Conservation (phyloP, 35 echinoderm and acorn worm species). For the Acanthaster planci region DNA sequence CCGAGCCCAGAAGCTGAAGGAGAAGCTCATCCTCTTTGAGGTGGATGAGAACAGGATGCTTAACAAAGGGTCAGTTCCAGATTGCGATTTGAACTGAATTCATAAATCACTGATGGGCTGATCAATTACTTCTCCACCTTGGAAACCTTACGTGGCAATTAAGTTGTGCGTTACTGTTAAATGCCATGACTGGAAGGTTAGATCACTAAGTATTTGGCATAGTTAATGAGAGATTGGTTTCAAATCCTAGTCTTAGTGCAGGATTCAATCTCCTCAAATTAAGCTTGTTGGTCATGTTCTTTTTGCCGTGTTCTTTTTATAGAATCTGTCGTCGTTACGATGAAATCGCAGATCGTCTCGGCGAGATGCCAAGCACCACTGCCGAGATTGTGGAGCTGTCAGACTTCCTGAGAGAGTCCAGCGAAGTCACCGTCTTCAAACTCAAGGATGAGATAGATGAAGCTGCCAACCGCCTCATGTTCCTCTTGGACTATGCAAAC, state of each 20-base stretch:
- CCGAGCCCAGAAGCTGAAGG: conserved; percentile 93
- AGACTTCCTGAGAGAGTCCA: conserved; percentile 73
- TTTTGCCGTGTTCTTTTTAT: neutral
- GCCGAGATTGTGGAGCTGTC: conserved; percentile 80
- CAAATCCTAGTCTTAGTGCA: too few relatives aligned
- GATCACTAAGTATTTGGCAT: too few relatives aligned
- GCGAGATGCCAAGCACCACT: conserved; percentile 89
- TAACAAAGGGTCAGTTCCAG: conserved; percentile 77
- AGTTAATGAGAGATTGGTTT: too few relatives aligned
- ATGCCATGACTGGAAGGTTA: too few relatives aligned
- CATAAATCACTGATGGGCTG: too few relatives aligned
- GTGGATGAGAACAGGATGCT: conserved; percentile 89
- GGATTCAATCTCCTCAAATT: neutral
- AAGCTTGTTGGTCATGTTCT: neutral
- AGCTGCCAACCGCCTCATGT: conserved; percentile 91
- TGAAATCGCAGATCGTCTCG: conserved; percentile 89
- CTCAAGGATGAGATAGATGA: conserved; percentile 97
- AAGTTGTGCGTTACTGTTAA: too few relatives aligned
- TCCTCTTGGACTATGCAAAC: conserved; percentile 91
- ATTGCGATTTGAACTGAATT: neutral
- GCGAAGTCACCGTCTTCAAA: conserved; percentile 92
- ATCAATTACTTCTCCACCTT: too few relatives aligned
- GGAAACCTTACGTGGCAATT: too few relatives aligned
- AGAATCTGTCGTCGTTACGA: conserved; percentile 96
- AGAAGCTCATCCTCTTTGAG: conserved; percentile 83